These are phyloP conservation scores for Teleogryllus occipitalis DNA, from an alignment of 1,140 invertebrate species.

Conservation along the genomic window DNA sequence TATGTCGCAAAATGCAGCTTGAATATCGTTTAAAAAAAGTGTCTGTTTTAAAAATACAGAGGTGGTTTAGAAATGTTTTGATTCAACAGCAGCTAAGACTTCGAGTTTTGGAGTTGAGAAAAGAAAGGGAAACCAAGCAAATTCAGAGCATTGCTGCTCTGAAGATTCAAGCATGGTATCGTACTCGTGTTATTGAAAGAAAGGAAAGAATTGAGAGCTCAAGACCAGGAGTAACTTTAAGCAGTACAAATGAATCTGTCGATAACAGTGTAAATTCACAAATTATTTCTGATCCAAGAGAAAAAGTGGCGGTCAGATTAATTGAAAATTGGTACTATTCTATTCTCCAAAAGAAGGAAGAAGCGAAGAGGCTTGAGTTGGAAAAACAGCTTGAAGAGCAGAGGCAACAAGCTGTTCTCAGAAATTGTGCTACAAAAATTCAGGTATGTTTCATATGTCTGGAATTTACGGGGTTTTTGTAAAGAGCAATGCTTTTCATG, in stretches of 20 bases:
- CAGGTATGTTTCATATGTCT: constrained; percentile 37
- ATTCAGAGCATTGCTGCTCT: constrained; percentile 30
- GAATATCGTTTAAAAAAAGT: background rate
- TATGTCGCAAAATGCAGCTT: background rate
- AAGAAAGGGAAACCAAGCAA: constrained; percentile 31
- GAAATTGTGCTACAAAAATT: constrained; percentile 49
- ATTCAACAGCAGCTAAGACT: constrained; percentile 35
- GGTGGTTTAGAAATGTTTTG: constrained; percentile 27
- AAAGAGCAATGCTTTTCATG: no score
- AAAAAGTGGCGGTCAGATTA: background rate
- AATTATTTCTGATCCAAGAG: background rate
- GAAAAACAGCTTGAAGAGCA: background rate
- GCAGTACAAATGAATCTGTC: background rate
- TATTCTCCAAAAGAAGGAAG: constrained; percentile 2
- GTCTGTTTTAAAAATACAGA: background rate
- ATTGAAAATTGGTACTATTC: background rate
- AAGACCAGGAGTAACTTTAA: constrained; percentile 9
- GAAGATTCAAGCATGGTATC: constrained; percentile 31
- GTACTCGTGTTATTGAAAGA: constrained; percentile 30
- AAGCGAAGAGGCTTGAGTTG: constrained; percentile 24
- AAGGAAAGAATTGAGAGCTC: constrained; percentile 33
- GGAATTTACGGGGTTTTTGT: background rate
- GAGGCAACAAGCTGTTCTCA: background rate
- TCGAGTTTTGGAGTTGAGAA: constrained; percentile 29
- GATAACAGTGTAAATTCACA: background rate